Evolutionary conservation across 1,140 invertebrate genomes (phyloP).

Genomic region (Atopsyche davidsoni): DNA sequence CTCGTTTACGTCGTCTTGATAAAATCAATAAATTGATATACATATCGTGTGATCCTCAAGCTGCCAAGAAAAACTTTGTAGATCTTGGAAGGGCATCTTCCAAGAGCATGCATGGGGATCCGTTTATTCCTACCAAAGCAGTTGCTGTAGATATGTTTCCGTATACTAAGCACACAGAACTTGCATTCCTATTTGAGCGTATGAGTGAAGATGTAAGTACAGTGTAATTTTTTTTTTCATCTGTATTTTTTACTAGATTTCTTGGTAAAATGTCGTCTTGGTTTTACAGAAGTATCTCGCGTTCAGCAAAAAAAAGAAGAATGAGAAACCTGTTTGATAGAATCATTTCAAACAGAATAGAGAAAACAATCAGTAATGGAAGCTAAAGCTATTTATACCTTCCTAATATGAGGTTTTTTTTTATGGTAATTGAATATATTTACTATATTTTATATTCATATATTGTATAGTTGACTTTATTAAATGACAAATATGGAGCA

Average conservation of each 20-base stretch:
- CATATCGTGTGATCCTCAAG: constrained; percentile 84
- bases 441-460: too few species aligned
- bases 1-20: constrained; percentile 65
- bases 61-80: constrained; percentile 84
- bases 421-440: too few species aligned
- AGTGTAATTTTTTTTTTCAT: constrained; percentile 3
- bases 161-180: constrained; percentile 82
- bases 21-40: constrained; percentile 79
- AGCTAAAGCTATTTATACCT: too few species aligned
- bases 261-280: too few species aligned
- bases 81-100: constrained; percentile 74
- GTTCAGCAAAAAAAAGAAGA: too few species aligned
- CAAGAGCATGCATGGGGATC: constrained; percentile 73
- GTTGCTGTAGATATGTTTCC: constrained; percentile 94
- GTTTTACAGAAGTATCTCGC: too few species aligned
- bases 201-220: constrained; percentile 32
- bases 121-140: constrained; percentile 74
- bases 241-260: neutral
- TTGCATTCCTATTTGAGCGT: constrained; percentile 78
- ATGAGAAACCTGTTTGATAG: too few species aligned
- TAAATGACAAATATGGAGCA: too few species aligned
- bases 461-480: too few species aligned
- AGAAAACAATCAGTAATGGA: too few species aligned
- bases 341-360: too few species aligned
- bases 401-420: too few species aligned